Percentiles rank a stretch among this genome's conserved stretches.
Conservation (phyloP, 2,113 vertebrate species). For the Hippocampus zosterae region DNA sequence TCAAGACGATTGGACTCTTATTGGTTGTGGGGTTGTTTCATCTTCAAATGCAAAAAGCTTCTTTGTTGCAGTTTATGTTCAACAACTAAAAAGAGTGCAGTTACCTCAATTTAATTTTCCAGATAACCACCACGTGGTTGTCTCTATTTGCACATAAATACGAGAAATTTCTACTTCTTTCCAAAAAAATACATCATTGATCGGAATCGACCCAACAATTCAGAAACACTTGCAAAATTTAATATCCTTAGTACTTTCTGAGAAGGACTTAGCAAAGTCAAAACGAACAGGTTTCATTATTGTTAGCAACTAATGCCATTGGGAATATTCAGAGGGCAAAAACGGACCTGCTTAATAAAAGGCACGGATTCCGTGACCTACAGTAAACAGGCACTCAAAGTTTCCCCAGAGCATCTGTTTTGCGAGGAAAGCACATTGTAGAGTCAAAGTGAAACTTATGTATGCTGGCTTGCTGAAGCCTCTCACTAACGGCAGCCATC, state of each 20-base stretch:
- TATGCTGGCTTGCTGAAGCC: background rate
- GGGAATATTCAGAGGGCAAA: constrained; percentile 42
- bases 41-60: no score
- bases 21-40: no score
- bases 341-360: constrained; percentile 47
- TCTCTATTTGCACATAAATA: background rate
- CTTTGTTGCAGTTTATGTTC: no score
- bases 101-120: background rate
- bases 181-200: background rate
- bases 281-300: constrained; percentile 17
- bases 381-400: constrained; percentile 17
- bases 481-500: background rate
- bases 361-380: constrained; percentile 46
- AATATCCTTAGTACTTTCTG: background rate
- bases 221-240: background rate
- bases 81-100: no score
- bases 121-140: background rate
- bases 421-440: constrained; percentile 19
- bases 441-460: constrained; percentile 24
- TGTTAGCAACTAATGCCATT: constrained; percentile 35
- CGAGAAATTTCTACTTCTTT: background rate
- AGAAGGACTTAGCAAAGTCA: constrained; percentile 21
- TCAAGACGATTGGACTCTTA: background rate
- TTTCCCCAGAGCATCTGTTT: constrained; percentile 55
- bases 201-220: background rate